phyloP scores from a whole-genome alignment of 2,113 vertebrate species.

The Tetrax tetrax region DNA sequence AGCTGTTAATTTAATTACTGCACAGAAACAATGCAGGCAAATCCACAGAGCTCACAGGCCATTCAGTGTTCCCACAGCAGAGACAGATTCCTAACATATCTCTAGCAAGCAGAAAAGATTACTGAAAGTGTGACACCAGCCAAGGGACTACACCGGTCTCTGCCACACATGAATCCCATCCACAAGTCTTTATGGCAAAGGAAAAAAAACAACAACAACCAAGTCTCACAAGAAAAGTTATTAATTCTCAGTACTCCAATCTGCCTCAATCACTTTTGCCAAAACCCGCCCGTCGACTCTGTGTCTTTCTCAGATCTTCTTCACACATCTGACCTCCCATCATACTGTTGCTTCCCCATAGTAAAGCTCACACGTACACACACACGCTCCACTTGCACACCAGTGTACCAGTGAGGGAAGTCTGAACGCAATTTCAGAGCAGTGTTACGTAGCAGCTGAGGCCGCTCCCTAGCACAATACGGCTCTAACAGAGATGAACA shows the following conservation, averaged over 20 bases:
- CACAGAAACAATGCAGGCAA: not conserved
- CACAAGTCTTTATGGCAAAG: not conserved
- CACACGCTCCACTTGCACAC: accelerated
- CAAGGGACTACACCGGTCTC: not conserved
- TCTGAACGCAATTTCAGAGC: not conserved
- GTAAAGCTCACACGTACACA: accelerated
- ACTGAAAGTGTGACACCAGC: not conserved
- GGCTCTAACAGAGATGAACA: not conserved
- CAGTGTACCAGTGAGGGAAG: accelerated
- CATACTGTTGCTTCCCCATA: not conserved
- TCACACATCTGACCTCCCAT: not conserved
- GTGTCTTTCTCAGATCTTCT: not conserved
- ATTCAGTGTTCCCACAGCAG: not conserved
- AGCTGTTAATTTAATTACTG: not conserved
- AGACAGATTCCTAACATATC: not conserved
- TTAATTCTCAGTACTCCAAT: not conserved
- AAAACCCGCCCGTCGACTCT: accelerated
- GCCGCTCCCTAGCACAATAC: not conserved
- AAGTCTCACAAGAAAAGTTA: not conserved
- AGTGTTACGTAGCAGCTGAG: not conserved
- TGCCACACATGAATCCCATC: not conserved
- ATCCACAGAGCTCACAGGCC: not conserved
- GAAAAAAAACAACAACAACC: not conserved
- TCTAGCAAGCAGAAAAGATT: not conserved
- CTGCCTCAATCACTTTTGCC: not conserved